Evolutionary conservation across 2,888 invertebrate genomes (phyloP), one percentile per base, ranked within the genome.

Genomic region (Teleiodes luculella): DNA sequence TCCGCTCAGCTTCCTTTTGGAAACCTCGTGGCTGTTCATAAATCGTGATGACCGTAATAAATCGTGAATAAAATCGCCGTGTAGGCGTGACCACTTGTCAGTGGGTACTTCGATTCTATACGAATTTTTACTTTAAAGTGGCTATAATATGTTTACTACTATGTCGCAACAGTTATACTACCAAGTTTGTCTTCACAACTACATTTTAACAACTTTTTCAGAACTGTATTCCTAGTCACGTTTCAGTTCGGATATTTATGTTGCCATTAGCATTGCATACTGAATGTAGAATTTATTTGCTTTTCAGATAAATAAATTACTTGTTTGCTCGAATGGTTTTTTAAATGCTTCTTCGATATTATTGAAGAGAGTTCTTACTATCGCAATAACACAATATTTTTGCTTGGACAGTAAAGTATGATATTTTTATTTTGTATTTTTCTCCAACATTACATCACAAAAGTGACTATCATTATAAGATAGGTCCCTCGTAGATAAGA

Each of bases 61-160:
- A 49, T 35, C 11, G 30, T 36, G 31, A 46, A 58, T 58, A 55
- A 52, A 58, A 55, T 39, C 18, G 49, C 13, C 16, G 47, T 54
- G 47, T 43, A 45, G 46, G 47, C 53, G 24, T 52, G 28, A 45
- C 49, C 39, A 50, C 50, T n/a, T n/a, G n/a, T n/a, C n/a, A 36
- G 50, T 43, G 47, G 33, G 35, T 20, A 57, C 52, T 53, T 41
- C 49, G 24, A 55, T 57, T 57, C 55, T 57, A 58, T 51, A 53
- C 43, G 50, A 57, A 53, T 52, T 47, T 51, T 16, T 37, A 1
- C 3, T 30, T 28, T 43, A 28, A 43, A 28, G 43, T 28, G 35
- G 20, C n/a, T n/a, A n/a, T n/a, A n/a, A n/a, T n/a, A n/a, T n/a
- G n/a, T n/a, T n/a, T n/a, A n/a, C n/a, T n/a, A n/a, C n/a, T n/a